Evolutionary conservation across 2,888 invertebrate genomes (phyloP), one percentile per base, ranked within the genome.

Genomic region (Aleiodes testaceus): DNA sequence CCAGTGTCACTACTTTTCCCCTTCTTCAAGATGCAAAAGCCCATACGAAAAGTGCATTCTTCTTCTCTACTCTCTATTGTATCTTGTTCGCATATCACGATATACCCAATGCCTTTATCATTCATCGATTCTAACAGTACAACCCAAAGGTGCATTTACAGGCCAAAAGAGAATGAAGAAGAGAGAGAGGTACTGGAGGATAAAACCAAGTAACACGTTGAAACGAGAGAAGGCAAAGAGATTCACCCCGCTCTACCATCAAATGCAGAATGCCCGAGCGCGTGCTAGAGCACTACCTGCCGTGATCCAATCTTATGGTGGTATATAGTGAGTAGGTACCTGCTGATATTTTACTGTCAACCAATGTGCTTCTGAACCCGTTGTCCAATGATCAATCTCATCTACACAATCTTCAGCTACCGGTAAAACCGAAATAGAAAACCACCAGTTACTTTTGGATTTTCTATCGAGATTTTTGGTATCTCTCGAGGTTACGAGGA

Each of bases 341-440:
- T 80, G 80, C 84, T 85, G 86, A 86, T 86, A 86, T 86, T 86
- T 86, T 85, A 86, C 86, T 86, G 86, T 85, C 86, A 84, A 82
- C 81, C 84, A 74, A 84, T 72, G 65, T 84, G 85, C 84, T 86
- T 83, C 84, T 81, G 83, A 85, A 85, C 82, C 72, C 81, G 83
- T 84, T 84, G 84, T 82, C 82, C 81, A 72, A 77, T 78, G 80
- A 86, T 86, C 85, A 84, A 85, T 36, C 36, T 36, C 36, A 36
- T 36, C 36, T 36, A 36, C 36, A 36, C 36, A 36, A 36, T 36
- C 44, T 63, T 63, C 7, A 22, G 6, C 44, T 63, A 63, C 63
- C 45, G 63, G 45, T 63, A 22, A 63, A 45, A 26, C 20, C 45
- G 14, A 22, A 63, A 44, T n/a, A 63, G 20, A 22, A 14, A 44